Conservation (phyloP, 2,888 invertebrate genomes). For the Macrophya alboannulata region DNA sequence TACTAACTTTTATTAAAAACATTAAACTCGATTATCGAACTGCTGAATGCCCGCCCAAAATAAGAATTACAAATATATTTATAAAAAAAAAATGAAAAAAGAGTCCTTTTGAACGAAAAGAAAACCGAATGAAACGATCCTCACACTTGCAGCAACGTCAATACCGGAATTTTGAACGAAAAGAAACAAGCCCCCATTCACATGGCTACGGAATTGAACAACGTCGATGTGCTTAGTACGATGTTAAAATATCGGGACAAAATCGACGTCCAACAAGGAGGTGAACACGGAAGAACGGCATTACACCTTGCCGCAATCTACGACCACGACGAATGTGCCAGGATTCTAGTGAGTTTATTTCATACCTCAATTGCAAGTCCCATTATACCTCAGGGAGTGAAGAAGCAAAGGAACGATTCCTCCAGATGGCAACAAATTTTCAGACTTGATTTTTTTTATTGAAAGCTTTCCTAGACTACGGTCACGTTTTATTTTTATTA, state of each 20-base stretch:
- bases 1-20: background rate
- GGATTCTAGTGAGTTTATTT: slow-evolving; percentile 86
- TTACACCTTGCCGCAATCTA: slow-evolving; percentile 93
- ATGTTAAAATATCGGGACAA: slow-evolving; percentile 87
- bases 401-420: background rate
- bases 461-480: background rate
- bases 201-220: slow-evolving; percentile 90
- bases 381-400: background rate
- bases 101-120: background rate
- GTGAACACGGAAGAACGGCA: slow-evolving; percentile 91
- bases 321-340: slow-evolving; percentile 91
- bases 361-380: background rate
- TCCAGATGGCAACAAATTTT: background rate
- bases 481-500: background rate
- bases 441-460: background rate
- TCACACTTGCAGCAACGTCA: slow-evolving; percentile 83
- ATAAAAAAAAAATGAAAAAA: background rate
- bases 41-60: background rate
- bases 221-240: slow-evolving; percentile 86
- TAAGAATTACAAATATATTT: background rate
- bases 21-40: background rate
- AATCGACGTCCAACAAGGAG: slow-evolving; percentile 89
- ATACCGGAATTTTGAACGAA: slow-evolving; percentile 87
- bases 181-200: slow-evolving; percentile 91
- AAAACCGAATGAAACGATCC: background rate